Conservation (phyloP, 2,797 vertebrate genomes). For the Xiphophorus birchmanni region DNA sequence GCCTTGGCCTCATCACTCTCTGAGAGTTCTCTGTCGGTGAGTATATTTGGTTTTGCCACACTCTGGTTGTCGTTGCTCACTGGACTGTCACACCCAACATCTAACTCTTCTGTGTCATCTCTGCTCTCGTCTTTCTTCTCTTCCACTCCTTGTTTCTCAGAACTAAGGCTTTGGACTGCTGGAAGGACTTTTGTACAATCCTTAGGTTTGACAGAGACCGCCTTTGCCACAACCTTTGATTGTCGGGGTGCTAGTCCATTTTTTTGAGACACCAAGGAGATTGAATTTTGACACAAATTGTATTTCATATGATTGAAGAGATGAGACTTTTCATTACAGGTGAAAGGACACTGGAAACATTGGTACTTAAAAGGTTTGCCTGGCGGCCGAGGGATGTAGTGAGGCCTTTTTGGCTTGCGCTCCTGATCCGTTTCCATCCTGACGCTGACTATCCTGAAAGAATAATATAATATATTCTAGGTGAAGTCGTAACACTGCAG, state of each 20-base stretch:
- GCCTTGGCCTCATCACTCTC: slow-evolving; percentile 71
- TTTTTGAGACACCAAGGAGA: slow-evolving; percentile 91
- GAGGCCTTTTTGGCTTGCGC: slow-evolving; percentile 97
- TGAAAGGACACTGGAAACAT: slow-evolving; percentile 99
- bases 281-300: slow-evolving; percentile 96
- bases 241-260: slow-evolving; percentile 82
- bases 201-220: slow-evolving; percentile 65
- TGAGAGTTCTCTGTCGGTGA: slow-evolving; percentile 54
- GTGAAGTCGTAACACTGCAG: background rate
- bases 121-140: slow-evolving; percentile 37
- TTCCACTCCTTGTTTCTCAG: slow-evolving; percentile 22
- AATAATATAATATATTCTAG: slow-evolving; percentile 17
- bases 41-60: slow-evolving; percentile 46
- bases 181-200: slow-evolving; percentile 35
- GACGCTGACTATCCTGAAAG: slow-evolving; percentile 46
- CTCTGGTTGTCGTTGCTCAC: slow-evolving; percentile 47
- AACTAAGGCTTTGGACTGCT: slow-evolving; percentile 59
- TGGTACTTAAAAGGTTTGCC: slow-evolving; percentile 99
- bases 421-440: slow-evolving; percentile 89
- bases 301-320: slow-evolving; percentile 99
- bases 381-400: slow-evolving; percentile 95
- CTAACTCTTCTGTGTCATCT: slow-evolving; percentile 80
- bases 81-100: slow-evolving; percentile 57
- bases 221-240: slow-evolving; percentile 73
- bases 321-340: slow-evolving; percentile 98